Evolutionary conservation across 2,797 vertebrate species (phyloP).

Genomic region (Galago senegalensis): DNA sequence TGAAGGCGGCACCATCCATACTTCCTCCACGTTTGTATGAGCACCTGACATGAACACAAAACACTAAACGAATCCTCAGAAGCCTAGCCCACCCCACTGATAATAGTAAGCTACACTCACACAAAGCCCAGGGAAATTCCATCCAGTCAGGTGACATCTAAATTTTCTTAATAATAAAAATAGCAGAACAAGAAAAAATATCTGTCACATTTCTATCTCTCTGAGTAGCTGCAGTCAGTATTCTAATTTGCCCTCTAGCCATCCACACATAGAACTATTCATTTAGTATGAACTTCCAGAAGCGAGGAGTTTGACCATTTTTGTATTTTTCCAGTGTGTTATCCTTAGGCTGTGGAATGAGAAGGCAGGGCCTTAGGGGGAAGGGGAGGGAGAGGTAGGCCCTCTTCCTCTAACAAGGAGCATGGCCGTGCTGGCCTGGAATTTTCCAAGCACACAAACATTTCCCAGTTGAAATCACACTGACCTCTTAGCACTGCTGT

Average conservation of each 20-base stretch:
- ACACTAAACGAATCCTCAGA: not conserved
- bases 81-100: fast-evolving
- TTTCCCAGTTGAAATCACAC: not conserved
- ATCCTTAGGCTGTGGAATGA: fast-evolving
- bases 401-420: fast-evolving
- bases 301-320: fast-evolving
- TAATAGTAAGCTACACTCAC: fast-evolving
- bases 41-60: not conserved
- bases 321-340: fast-evolving
- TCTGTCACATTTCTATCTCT: not conserved
- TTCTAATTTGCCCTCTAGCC: not conserved
- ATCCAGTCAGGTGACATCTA: not conserved
- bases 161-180: not conserved
- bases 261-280: not conserved
- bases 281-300: not conserved
- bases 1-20: not conserved
- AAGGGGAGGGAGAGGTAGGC: fast-evolving
- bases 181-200: not conserved
- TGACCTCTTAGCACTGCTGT: not conserved
- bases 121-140: not conserved
- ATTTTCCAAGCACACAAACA: not conserved
- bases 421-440: fast-evolving
- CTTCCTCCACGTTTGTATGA: fast-evolving
- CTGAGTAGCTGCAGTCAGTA: not conserved
- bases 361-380: fast-evolving